A percentile compares a stretch with the other conserved stretches of the same genome.
These are phyloP conservation scores for Amblyornis subalaris DNA, from an alignment of 2,113 vertebrate genomes.

Conservation along the genomic window DNA sequence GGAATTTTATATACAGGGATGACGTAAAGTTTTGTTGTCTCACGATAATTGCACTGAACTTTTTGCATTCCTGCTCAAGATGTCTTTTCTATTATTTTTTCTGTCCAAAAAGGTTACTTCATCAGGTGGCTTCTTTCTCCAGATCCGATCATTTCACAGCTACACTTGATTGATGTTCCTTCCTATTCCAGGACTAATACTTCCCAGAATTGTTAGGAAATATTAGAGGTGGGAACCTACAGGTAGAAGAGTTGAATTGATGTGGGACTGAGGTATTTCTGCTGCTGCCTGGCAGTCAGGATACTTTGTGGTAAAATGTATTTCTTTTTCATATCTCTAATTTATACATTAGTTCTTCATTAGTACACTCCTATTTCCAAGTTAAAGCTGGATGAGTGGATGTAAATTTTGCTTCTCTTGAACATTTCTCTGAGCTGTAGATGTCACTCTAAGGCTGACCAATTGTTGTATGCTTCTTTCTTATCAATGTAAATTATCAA, in stretches of 20 bases:
- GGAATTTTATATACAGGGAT: neutral
- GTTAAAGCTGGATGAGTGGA: neutral
- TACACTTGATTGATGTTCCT: neutral
- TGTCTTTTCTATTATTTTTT: neutral
- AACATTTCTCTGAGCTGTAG: slow-evolving; percentile 45
- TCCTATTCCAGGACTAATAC: neutral
- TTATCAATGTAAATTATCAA: neutral
- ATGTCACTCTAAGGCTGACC: slow-evolving; percentile 60
- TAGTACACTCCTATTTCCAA: neutral
- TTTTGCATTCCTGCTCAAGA: neutral
- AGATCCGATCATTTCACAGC: neutral
- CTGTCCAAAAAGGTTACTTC: neutral
- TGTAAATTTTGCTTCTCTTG: neutral
- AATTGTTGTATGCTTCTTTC: neutral
- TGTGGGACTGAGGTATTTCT: neutral
- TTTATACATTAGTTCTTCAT: neutral
- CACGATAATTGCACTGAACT: neutral
- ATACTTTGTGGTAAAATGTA: neutral
- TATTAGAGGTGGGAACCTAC: neutral
- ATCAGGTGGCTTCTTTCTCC: neutral
- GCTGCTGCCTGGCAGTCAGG: neutral
- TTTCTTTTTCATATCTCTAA: neutral
- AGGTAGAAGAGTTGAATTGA: neutral
- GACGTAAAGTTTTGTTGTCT: neutral
- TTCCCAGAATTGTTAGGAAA: neutral